Evolutionary conservation across 2,888 invertebrate species (phyloP), one percentile per base, ranked within the genome.

Genomic region (Dicycla oo): DNA sequence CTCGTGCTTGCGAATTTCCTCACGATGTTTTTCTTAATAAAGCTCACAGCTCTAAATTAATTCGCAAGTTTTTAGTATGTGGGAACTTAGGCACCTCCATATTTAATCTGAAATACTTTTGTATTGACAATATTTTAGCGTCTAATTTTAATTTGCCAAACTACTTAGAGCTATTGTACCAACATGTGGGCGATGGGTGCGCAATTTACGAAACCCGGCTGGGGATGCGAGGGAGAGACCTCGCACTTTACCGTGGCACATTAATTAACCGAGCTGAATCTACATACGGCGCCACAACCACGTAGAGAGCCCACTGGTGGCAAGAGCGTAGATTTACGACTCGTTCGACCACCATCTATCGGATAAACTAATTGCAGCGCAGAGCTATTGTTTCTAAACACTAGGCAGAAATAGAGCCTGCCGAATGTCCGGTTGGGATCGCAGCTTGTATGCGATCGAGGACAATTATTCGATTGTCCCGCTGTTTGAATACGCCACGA

Each of bases 311-410:
- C 94, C 93, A 91, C 91, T 94, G 93, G 94, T 92, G 93, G 94
- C 92, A 93, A 93, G 93, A 92, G 93, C 90, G 90, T 93, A 95
- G 95, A 94, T 95, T 95, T 95, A 95, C 94, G 95, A 94, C 93
- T 93, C 91, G 93, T 93, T 93, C 94, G 93, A 94, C 94, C 94
- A 93, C 94, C 94, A 93, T 95, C 94, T 94, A 94, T 95, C 93
- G 92, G 94, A 94, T 94, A 93, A 95, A 95, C 95, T 95, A 95
- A 95, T 95, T 95, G 95, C 94, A 93, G 91, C 87, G 91, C 91
- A 90, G 90, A 93, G 94, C 95, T 94, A 95, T 95, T 95, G 95
- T 95, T 95, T 94, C 95, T 93, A 94, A 95, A 94, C 92, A 92
- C 92, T 91, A 89, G 93, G 89, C 92, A 91, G 92, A 92, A 93